These are phyloP conservation scores for Phymanthus crucifer DNA, from an alignment of 92 coral and sea anemone species.

Conservation along the genomic window DNA sequence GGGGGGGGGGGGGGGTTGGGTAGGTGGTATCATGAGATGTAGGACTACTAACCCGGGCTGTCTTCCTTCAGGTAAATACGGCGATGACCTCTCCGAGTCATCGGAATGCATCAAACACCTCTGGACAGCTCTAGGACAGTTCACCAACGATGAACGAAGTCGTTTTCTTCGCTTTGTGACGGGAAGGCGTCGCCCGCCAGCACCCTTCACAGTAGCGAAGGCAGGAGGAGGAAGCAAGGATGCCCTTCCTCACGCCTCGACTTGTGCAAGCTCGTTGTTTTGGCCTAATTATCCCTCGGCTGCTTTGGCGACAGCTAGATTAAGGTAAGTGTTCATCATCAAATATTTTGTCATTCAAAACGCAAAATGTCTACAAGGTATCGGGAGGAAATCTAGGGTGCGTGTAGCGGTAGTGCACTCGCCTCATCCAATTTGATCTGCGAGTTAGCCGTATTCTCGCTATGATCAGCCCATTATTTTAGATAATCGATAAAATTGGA, in stretches of 20 bases:
- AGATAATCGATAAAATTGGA: too few relatives aligned
- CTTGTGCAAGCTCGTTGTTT: slow-evolving; percentile 95
- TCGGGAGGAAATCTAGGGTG: too few relatives aligned
- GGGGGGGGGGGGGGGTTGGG: too few relatives aligned
- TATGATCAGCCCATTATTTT: too few relatives aligned
- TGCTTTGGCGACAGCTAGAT: slow-evolving; percentile 78
- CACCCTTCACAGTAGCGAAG: slow-evolving; percentile 90
- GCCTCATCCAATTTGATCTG: too few relatives aligned
- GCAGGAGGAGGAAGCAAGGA: slow-evolving; percentile 79
- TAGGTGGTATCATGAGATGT: background rate
- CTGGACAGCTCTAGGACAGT: slow-evolving; percentile 79
- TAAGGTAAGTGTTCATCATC: slow-evolving; percentile 58
- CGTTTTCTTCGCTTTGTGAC: slow-evolving; percentile 95
- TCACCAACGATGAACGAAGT: slow-evolving; percentile 85
- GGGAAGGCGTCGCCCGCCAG: slow-evolving; percentile 95
- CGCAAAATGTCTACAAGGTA: too few relatives aligned
- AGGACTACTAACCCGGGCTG: background rate
- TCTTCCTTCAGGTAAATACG: slow-evolving; percentile 78
- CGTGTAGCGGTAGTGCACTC: too few relatives aligned
- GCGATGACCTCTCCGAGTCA: slow-evolving; percentile 85
- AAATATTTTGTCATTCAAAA: background rate
- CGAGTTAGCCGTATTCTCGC: too few relatives aligned
- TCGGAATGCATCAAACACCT: slow-evolving; percentile 77
- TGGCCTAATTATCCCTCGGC: slow-evolving; percentile 80
- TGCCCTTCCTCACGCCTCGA: slow-evolving; percentile 90